phyloP scores from a whole-genome alignment of 1,140 invertebrate species.

The Vanessa tameamea region DNA sequence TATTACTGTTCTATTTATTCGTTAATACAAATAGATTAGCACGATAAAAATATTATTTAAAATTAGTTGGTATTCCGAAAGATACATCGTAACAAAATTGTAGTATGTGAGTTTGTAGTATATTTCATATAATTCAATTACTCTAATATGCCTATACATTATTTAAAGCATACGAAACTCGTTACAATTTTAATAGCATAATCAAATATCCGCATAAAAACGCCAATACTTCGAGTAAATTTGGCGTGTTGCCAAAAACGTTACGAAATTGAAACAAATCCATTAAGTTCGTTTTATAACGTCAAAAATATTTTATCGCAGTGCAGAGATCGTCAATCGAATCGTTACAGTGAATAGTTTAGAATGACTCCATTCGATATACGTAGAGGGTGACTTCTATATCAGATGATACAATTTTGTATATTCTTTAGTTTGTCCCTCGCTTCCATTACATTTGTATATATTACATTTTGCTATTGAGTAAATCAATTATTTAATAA shows the following conservation, averaged over 20 bases:
- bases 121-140: background rate
- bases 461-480: slow-evolving; percentile 55
- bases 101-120: no score
- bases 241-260: slow-evolving; percentile 45
- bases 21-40: no score
- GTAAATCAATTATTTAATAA: slow-evolving; percentile 50
- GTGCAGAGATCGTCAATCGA: slow-evolving; percentile 67
- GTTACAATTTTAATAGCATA: slow-evolving; percentile 30
- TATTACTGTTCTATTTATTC: background rate
- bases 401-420: slow-evolving; percentile 45
- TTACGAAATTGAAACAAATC: slow-evolving; percentile 47
- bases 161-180: background rate
- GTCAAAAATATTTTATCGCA: slow-evolving; percentile 55
- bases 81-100: no score
- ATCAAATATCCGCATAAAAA: slow-evolving; percentile 38
- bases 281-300: slow-evolving; percentile 43
- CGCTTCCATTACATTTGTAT: slow-evolving; percentile 58
- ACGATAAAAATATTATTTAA: no score
- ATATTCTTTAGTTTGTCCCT: slow-evolving; percentile 47
- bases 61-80: no score
- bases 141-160: background rate
- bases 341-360: slow-evolving; percentile 72
- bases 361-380: slow-evolving; percentile 76
- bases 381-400: slow-evolving; percentile 66
- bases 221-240: slow-evolving; percentile 39